These are phyloP conservation scores for Trogon melanurus DNA, from an alignment of 2,113 vertebrate genomes.

Conservation along the genomic window DNA sequence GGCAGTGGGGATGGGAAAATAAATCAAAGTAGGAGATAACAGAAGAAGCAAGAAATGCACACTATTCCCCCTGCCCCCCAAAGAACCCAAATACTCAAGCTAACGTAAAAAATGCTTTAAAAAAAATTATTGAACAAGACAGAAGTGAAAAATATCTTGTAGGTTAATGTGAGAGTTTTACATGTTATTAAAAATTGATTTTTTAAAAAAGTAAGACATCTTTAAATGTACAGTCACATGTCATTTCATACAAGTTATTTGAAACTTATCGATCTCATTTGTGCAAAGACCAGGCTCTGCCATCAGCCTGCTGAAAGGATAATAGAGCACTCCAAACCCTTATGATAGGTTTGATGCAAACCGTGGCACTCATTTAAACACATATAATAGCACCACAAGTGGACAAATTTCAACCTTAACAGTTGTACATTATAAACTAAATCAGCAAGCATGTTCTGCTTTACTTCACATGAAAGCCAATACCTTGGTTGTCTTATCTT, in stretches of 20 bases:
- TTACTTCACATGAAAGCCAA: slow-evolving; percentile 68
- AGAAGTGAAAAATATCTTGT: slow-evolving; percentile 50
- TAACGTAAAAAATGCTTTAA: slow-evolving; percentile 64
- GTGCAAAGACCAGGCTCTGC: slow-evolving; percentile 65
- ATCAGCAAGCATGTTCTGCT: slow-evolving; percentile 73
- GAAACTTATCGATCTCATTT: slow-evolving; percentile 83
- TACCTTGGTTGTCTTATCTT: slow-evolving; percentile 48
- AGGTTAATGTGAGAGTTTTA: slow-evolving; percentile 68
- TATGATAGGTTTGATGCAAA: slow-evolving; percentile 80
- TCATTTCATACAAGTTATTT: slow-evolving; percentile 77
- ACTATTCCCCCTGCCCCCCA: no score
- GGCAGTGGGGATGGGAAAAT: not conserved
- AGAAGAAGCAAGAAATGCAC: not conserved
- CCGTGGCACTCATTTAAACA: slow-evolving; percentile 72
- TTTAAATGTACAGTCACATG: slow-evolving; percentile 71
- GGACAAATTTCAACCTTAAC: slow-evolving; percentile 67
- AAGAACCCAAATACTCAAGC: not conserved
- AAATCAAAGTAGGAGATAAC: not conserved
- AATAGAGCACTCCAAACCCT: slow-evolving; percentile 78
- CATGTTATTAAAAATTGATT: slow-evolving; percentile 79
- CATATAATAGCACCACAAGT: slow-evolving; percentile 72
- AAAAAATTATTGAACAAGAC: slow-evolving; percentile 66
- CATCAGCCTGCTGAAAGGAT: slow-evolving; percentile 80
- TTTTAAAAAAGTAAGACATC: slow-evolving; percentile 58
- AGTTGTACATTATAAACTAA: slow-evolving; percentile 70